Base-by-base conservation (phyloP, 1,140 invertebrate species). In the Aleiodes sp. region DNA sequence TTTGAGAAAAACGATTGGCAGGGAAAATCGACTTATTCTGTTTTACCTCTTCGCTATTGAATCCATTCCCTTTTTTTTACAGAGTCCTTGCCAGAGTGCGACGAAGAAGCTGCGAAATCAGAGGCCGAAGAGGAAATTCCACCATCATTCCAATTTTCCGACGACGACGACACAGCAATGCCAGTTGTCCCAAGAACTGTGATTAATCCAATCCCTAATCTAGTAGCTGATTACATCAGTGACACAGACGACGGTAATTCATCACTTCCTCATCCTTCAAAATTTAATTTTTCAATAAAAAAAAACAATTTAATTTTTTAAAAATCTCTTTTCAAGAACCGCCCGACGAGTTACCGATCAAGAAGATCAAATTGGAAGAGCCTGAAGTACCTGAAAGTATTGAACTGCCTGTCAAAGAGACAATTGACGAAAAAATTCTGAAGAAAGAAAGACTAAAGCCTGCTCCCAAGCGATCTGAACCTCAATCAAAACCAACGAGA, bases 171-270 rank as follows among this genome's bases (percentile, higher is more conserved):
- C 16, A 9, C 12, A 35, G 16, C 46, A 52, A 29, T 19, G 43
- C 35, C 39, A 26, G 3, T 6, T 43, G 46, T 26, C 8, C 39
- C 57, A 70, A 64, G 68, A 41, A 52, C 9, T 19, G 7, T 16
- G 35, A 46, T 37, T 2, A 64, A 59, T 43, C 35, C 29, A 24
- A 65, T 70, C 43, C 0, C 68, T 8, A 77, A 66, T 74, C 78
- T 85, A 66, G 75, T 85, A 63, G 77, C 80, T 14, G 70, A 80
- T 75, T 85, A 85, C 69, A 74, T 61, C 63, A 83, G 75, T 73
- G 72, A 73, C 64, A 73, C 80, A 0, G 75, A 82, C 29, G 33
- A 76, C 52, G 80, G 79, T 78, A 83, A 77, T 46, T 61, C 67
- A 57, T 9, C 16, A 16, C 10, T 12, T 43, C 19, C 3, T 43